Base-by-base conservation (phyloP, 2,888 invertebrate genomes). In the Lasioglossum lativentre region DNA sequence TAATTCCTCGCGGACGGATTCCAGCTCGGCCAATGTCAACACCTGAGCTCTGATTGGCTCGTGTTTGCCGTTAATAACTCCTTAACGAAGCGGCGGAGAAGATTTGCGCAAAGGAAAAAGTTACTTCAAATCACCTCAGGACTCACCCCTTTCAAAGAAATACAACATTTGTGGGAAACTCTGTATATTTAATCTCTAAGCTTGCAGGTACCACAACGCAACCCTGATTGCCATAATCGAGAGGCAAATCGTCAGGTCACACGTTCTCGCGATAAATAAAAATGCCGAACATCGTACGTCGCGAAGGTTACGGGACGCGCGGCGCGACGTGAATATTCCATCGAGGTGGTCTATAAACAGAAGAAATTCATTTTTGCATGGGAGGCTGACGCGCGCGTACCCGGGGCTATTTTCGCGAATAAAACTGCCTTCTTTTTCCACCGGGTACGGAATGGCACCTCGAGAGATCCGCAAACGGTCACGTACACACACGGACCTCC, bases 381-480 rank as follows among this genome's bases (percentile, higher is more conserved):
- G 45, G 23, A 66, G 63, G 38, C 5, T 56, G 82, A 30, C 70
- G 80, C 27, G 19, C 23, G 30, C 10, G 30, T 2, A 78, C 59
- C 40, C 45, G 63, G 16, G 68, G 75, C 68, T 52, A 82, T 85
- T 82, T 82, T 76, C 78, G 27, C 34, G 86, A 73, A 80, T 84
- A 82, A 87, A 88, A 84, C 73, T 81, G 34, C 66, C 82, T 71
- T 82, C 79, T 80, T 68, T 79, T 71, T 40, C 30, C 63, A 27
- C 0, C 6, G 66, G 42, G 79, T 52, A 78, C 66, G 85, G 84
- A 77, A 86, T 86, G 81, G 79, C 86, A 89, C 79, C 80, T 83
- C 70, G 77, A 70, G 83, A 81, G 86, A 83, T 79, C 77, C 73
- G 75, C 52, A 75, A 78, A 79, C 75, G 63, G 80, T 84, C 84